A percentile compares a stretch with the other conserved stretches of the same genome.
Conservation (phyloP, 2,797 vertebrate species). For the Pangasius mekongensis region DNA sequence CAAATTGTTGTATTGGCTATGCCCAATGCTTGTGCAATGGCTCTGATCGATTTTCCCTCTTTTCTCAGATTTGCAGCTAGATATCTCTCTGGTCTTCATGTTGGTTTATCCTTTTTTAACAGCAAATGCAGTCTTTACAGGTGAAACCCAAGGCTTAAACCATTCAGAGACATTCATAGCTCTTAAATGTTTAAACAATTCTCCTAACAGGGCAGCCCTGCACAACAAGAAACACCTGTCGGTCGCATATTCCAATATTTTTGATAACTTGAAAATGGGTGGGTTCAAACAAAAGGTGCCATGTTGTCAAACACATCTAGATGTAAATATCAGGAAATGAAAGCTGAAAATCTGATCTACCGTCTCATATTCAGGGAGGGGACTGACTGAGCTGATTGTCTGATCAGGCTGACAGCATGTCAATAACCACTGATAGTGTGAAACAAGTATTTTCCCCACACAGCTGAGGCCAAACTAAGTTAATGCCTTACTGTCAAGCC, state of each 20-base stretch:
- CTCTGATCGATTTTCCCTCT: neutral
- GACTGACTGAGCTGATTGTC: slow-evolving; percentile 7
- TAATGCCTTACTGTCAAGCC: slow-evolving; percentile 57
- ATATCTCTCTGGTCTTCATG: neutral
- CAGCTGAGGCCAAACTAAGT: slow-evolving; percentile 75
- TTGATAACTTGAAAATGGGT: neutral
- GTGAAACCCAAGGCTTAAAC: neutral
- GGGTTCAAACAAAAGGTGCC: neutral
- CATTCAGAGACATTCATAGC: neutral
- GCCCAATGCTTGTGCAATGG: neutral
- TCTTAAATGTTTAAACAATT: neutral
- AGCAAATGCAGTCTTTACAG: too few relatives aligned
- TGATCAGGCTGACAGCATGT: slow-evolving; percentile 75
- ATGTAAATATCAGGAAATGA: neutral
- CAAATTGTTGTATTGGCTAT: neutral
- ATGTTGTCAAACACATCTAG: neutral
- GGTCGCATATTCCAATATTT: neutral
- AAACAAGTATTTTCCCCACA: slow-evolving; percentile 66
- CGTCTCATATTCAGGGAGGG: neutral
- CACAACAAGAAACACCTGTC: neutral
- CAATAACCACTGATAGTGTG: slow-evolving; percentile 82
- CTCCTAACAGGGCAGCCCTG: neutral
- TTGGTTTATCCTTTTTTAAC: neutral
- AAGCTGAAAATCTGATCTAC: neutral
- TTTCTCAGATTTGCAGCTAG: neutral